These are phyloP conservation scores for Chitala chitala DNA, from an alignment of 2,113 vertebrate genomes.

Conservation along the genomic window DNA sequence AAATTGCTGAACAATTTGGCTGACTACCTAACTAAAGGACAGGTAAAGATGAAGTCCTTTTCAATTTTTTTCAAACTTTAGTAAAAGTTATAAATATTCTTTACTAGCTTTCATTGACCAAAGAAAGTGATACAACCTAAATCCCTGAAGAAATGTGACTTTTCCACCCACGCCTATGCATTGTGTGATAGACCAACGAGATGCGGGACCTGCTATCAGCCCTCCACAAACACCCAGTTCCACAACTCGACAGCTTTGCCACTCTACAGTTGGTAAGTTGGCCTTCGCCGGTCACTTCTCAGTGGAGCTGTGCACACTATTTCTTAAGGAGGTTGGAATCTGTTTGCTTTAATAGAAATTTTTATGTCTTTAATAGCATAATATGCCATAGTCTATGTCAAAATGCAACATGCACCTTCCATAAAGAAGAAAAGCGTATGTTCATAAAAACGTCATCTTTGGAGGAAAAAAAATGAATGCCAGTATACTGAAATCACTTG, in stretches of 20 bases:
- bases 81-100: background rate
- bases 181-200: slow-evolving; percentile 61
- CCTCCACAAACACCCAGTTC: slow-evolving; percentile 61
- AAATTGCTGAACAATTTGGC: slow-evolving; percentile 81
- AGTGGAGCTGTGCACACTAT: background rate
- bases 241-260: slow-evolving; percentile 48
- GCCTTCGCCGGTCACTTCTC: background rate
- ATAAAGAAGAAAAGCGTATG: no score
- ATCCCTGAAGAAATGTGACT: background rate
- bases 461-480: no score
- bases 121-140: background rate
- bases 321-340: no score
- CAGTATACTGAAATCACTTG: no score
- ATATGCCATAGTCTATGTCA: no score
- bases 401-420: no score
- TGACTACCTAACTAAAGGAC: slow-evolving; percentile 70
- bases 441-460: no score
- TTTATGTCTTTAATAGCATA: no score
- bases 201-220: slow-evolving; percentile 58
- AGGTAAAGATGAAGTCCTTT: slow-evolving; percentile 56
- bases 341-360: no score
- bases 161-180: background rate
- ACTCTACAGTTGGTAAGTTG: slow-evolving; percentile 70
- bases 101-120: background rate
- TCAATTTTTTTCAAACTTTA: background rate